A percentile compares a stretch with the other conserved stretches of the same genome.
phyloP scores from a whole-genome alignment of 2,113 vertebrate species.

The Telmatochromis sp. region DNA sequence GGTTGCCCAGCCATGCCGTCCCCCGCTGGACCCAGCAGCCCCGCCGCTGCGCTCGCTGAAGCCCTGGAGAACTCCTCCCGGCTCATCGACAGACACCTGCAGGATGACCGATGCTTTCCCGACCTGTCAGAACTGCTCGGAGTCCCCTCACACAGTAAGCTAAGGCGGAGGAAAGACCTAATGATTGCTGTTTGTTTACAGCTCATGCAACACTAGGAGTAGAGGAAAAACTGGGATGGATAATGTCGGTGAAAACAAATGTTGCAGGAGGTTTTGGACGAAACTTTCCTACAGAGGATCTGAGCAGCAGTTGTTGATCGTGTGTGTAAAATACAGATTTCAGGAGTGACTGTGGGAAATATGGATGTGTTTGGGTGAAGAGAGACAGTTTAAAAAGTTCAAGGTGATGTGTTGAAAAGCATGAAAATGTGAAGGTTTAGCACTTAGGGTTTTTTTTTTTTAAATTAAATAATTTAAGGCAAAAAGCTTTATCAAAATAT shows the following conservation, averaged over 20 bases:
- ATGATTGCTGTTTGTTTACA: neutral
- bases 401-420: neutral
- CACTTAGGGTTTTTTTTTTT: rapidly evolving
- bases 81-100: slow-evolving; percentile 84
- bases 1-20: slow-evolving; percentile 75
- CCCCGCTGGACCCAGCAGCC: slow-evolving; percentile 60
- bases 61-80: slow-evolving; percentile 81
- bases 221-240: neutral
- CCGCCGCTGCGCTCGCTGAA: slow-evolving; percentile 74
- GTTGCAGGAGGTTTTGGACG: neutral
- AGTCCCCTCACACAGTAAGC: slow-evolving; percentile 85
- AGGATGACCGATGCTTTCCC: slow-evolving; percentile 87
- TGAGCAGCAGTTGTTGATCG: neutral
- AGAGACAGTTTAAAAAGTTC: neutral
- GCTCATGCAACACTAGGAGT: neutral
- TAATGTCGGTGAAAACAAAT: neutral
- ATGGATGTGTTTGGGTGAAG: neutral
- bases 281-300: neutral
- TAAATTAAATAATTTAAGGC: rapidly evolving
- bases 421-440: neutral
- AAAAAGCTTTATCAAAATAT: neutral
- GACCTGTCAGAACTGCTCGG: slow-evolving; percentile 88
- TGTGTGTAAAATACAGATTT: neutral
- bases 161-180: neutral
- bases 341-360: neutral